Percentiles rank a stretch among this genome's conserved stretches.
Evolutionary conservation across 1,140 invertebrate species (phyloP).

Genomic region (Drosophila ironensis): DNA sequence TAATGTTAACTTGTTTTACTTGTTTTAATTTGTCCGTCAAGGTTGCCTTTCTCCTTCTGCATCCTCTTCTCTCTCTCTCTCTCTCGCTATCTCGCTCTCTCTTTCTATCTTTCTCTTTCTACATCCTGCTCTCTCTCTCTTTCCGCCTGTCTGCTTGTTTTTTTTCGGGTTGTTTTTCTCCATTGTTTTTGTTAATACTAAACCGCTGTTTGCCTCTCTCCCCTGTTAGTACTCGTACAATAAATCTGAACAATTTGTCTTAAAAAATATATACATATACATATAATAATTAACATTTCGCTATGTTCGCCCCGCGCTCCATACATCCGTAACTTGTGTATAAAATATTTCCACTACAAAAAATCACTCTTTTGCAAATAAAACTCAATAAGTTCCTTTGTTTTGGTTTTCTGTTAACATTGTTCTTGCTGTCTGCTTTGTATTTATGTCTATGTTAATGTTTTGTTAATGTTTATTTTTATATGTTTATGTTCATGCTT

Average conservation of each 20-base stretch:
- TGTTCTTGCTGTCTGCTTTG: constrained; percentile 35
- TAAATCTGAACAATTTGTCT: constrained; percentile 76
- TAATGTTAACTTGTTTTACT: constrained; percentile 82
- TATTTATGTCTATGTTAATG: constrained; percentile 19
- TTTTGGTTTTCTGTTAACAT: constrained; percentile 62
- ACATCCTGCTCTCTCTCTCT: neutral
- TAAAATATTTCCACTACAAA: constrained; percentile 80
- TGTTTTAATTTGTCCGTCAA: constrained; percentile 82
- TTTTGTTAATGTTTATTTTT: constrained; percentile 14
- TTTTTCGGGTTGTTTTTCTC: constrained; percentile 4
- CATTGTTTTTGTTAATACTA: no score
- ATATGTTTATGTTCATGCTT: constrained; percentile 5
- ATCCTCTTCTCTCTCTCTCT: neutral
- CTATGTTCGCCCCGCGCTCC: constrained; percentile 44
- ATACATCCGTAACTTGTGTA: constrained; percentile 61
- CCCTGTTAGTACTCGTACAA: constrained; percentile 45
- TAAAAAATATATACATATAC: constrained; percentile 77
- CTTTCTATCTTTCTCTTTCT: constrained; percentile 2
- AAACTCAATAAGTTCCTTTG: constrained; percentile 68
- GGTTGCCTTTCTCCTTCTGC: constrained; percentile 42
- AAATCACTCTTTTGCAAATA: constrained; percentile 80
- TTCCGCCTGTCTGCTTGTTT: neutral
- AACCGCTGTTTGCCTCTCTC: constrained; percentile 36
- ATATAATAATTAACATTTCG: constrained; percentile 79
- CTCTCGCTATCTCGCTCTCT: neutral